These are phyloP conservation scores for Magallana ariakensis DNA, from an alignment of 1,140 invertebrate species.

Conservation along the genomic window DNA sequence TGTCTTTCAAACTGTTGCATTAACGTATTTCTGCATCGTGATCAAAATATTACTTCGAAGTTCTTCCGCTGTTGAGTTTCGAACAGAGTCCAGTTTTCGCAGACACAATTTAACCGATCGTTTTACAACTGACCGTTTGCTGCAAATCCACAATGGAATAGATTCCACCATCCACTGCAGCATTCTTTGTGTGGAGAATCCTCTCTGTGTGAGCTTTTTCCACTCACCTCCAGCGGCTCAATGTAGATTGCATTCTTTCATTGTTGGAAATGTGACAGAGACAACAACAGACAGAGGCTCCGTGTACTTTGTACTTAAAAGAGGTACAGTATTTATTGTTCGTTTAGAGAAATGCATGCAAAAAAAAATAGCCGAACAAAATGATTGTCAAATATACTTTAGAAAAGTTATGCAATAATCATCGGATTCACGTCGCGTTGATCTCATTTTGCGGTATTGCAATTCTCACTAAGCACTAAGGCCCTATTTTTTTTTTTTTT, in stretches of 20 bases:
- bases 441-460: no score
- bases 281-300: neutral
- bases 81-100: neutral
- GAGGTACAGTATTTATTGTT: neutral
- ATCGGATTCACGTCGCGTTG: no score
- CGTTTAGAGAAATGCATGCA: no score
- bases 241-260: neutral
- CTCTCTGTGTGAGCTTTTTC: neutral
- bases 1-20: neutral
- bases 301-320: neutral
- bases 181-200: neutral
- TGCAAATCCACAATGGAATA: neutral
- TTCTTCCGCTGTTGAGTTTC: neutral
- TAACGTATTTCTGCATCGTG: neutral
- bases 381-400: no score
- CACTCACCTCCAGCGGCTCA: neutral
- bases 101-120: neutral
- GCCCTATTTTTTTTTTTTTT: no score
- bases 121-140: neutral
- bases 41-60: neutral
- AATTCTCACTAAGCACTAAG: no score
- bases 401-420: no score
- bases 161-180: neutral
- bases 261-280: neutral
- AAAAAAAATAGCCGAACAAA: no score